Conservation (phyloP, 2,797 vertebrate species). For the Chaetophractus vellerosus region DNA sequence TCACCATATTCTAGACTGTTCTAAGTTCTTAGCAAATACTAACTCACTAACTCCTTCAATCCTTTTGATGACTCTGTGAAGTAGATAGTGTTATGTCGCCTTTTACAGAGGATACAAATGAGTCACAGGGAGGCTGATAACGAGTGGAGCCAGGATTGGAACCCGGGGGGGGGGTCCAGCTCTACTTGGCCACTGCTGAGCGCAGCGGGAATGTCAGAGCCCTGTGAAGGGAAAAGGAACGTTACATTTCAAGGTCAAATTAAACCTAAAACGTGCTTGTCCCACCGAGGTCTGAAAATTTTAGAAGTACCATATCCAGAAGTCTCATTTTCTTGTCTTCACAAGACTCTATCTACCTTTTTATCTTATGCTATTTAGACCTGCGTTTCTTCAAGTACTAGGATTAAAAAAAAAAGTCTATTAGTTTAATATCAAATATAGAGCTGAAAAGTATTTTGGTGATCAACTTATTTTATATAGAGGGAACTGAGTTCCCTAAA, state of each 20-base stretch:
- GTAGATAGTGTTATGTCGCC: not conserved
- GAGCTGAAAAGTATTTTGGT: constrained; percentile 31
- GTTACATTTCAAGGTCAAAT: not conserved
- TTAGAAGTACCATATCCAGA: not conserved
- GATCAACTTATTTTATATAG: constrained; percentile 38
- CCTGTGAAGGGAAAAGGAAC: not conserved
- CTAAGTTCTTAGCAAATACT: not conserved
- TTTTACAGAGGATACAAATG: not conserved
- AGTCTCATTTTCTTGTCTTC: not conserved
- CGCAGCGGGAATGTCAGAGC: accelerated
- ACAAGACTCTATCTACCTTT: not conserved
- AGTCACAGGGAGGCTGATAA: not conserved
- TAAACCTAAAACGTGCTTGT: not conserved
- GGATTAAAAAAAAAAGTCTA: not conserved
- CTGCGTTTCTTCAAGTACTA: constrained; percentile 1
- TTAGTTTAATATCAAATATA: constrained; percentile 8
- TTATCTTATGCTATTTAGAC: not conserved
- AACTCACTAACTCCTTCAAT: not conserved
- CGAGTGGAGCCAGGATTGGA: not conserved
- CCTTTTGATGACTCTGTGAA: not conserved
- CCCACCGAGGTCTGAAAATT: not conserved
- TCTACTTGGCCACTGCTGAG: not conserved
- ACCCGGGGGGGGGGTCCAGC: too few relatives aligned
- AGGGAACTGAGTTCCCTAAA: not conserved
- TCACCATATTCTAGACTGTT: not conserved